Evolutionary conservation across 2,797 vertebrate genomes (phyloP), one percentile per base, ranked within the genome.

Genomic region (Dermochelys coriacea): DNA sequence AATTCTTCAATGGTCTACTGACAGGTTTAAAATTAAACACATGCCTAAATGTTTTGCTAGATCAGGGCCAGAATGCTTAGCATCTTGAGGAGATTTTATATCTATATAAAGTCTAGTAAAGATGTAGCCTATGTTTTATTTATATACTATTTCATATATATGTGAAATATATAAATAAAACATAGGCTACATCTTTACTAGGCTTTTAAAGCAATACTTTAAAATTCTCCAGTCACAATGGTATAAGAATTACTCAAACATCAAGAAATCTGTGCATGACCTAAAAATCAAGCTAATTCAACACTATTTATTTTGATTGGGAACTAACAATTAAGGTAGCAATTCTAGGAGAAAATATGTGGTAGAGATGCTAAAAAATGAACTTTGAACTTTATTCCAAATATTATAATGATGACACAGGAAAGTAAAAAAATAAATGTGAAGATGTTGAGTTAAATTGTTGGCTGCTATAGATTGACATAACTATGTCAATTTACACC

Each of bases 281-380:
- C 82, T 68, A 85, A 86, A 86, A 93, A 86, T 83, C 75, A 49
- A 52, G 41, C 75, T 52, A 85, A 55, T 93, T 71, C 80, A 83
- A 75, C 80, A 0, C 0, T 6, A 0, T 41, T 41, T 74, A 0
- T 45, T 45, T 74, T 74, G 23, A 27, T 6, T 41, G 5, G 68
- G 61, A n/a, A 34, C 7, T n/a, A 64, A 19, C 61, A 64, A 64
- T n/a, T 16, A 64, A 14, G 23, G 37, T 25, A 45, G 68, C 37
- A 23, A 12, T 10, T 45, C 37, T 45, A 45, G 37, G 16, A 74
- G 9, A 45, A 74, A 74, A 27, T 12, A 74, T 25, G n/a, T 68
- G 37, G 2, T 37, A 45, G 41, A 74, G 23, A 74, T 45, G 7
- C 37, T 45, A 27, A 74, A 74, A 74, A 74, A 74, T 25, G 8